A percentile compares a stretch with the other conserved stretches of the same genome.
These are phyloP conservation scores for Nilaparvata lugens DNA, from an alignment of 1,140 invertebrate genomes.

Conservation along the genomic window DNA sequence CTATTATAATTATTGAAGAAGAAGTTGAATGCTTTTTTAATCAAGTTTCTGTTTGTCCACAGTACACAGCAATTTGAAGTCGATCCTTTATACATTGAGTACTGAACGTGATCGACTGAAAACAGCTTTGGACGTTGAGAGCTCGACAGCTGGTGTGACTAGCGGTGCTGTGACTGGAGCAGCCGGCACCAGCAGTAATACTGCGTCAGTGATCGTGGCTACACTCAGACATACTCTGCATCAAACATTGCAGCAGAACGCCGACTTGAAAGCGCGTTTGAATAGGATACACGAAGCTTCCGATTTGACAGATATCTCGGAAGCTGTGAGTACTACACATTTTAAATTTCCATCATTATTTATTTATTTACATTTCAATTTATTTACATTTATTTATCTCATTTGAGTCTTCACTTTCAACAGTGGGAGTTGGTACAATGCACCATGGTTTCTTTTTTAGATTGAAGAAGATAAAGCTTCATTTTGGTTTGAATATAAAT, in stretches of 20 bases:
- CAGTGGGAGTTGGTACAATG: too few species aligned
- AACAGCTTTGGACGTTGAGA: conserved; percentile 41
- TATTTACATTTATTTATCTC: too few species aligned
- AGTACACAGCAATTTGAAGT: conserved; percentile 46
- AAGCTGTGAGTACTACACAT: conserved; percentile 36
- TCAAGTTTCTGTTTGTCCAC: conserved; percentile 28
- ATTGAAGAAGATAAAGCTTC: too few species aligned
- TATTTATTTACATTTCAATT: too few species aligned
- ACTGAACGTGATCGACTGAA: conserved; percentile 53
- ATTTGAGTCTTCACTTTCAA: too few species aligned
- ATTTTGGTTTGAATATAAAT: too few species aligned
- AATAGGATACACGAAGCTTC: conserved; percentile 54
- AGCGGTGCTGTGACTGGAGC: conserved; percentile 10
- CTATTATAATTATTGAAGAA: too few species aligned
- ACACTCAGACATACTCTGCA: conserved; percentile 47
- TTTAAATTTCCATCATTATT: too few species aligned
- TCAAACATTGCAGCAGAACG: conserved; percentile 62
- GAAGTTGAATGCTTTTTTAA: too few species aligned
- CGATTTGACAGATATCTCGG: conserved; percentile 46
- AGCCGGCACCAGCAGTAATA: conserved; percentile 25
- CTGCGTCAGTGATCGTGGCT: conserved; percentile 35
- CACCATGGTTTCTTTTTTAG: too few species aligned
- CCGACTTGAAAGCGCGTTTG: conserved; percentile 54
- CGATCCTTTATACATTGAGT: conserved; percentile 41
- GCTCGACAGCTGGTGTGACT: conserved; percentile 30